Conservation (phyloP, 2,113 vertebrate species). For the Muntiacus muntjak region DNA sequence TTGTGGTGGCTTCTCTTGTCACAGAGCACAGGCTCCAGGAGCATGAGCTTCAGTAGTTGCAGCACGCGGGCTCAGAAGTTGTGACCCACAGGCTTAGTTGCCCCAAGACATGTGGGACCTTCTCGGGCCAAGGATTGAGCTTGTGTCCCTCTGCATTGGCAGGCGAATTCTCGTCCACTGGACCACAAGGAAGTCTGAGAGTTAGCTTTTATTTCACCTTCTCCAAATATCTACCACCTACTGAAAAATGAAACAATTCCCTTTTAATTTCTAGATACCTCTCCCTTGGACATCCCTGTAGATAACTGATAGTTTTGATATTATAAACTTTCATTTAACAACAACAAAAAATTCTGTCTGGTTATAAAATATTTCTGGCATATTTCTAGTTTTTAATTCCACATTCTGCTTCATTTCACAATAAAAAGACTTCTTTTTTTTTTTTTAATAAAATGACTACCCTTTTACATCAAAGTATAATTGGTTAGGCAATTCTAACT, state of each 20-base stretch:
- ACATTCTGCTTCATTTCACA: not conserved
- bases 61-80: not conserved
- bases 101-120: not conserved
- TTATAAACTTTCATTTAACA: not conserved
- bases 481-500: not conserved
- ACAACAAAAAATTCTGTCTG: not conserved
- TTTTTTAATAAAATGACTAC: not conserved
- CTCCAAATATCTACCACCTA: not conserved
- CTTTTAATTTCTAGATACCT: constrained; percentile 5
- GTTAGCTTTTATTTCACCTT: not conserved
- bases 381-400: constrained; percentile 23
- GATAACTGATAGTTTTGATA: not conserved
- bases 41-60: not conserved
- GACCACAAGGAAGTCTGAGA: not conserved
- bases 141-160: not conserved
- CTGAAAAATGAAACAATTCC: not conserved
- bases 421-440: not conserved
- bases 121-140: not conserved
- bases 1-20: not conserved
- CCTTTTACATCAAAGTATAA: not conserved
- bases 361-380: not conserved
- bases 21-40: not conserved
- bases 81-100: not conserved
- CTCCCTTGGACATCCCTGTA: not conserved
- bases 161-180: not conserved